Evolutionary conservation across 2,888 invertebrate species (phyloP), one percentile per base, ranked within the genome.

Genomic region (Linnaemya vulpina): DNA sequence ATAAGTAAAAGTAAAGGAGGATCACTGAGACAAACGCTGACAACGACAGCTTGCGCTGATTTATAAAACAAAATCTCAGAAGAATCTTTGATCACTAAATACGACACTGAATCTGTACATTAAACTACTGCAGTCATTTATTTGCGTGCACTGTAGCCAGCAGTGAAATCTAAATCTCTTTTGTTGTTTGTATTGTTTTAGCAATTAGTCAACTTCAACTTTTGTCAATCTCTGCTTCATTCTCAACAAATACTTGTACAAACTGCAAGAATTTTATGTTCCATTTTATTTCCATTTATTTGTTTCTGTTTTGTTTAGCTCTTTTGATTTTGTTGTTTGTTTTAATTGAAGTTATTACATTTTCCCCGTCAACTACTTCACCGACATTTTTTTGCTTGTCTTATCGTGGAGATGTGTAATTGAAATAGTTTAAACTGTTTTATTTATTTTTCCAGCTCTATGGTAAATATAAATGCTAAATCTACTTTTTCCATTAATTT

Each of bases 161-260:
- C 0, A 17, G 46, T 25, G 35, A 22, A 55, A 46, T 55, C 17
- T 51, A 62, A 75, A 46, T 68, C 20, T 51, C 20, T 60, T n/a
- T 63, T 65, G 22, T 70, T 70, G 55, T 78, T 74, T 74, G 25
- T 79, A 75, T 82, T 82, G 82, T 73, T 85, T 79, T 78, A 82
- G 71, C 78, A 85, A 85, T 85, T 85, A 85, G 82, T 85, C 85
- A 82, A 76, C 85, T 85, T 82, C 60, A 85, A 62, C 53, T 75
- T 75, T 73, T 85, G 82, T 78, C 78, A 79, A 82, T 82, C 75
- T 75, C 60, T 51, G 71, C 51, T 65, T 51, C 17, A 51, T 73
- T 58, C 35, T 20, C 62, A 46, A n/a, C 51, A 55, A 70, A 40
- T 55, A 51, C 68, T 76, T 55, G 8, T 15, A 38, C 25, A n/a